Percentiles rank a stretch among this genome's conserved stretches.
Evolutionary conservation across 2,888 invertebrate genomes (phyloP).

Genomic region (Eupithecia subfuscata): DNA sequence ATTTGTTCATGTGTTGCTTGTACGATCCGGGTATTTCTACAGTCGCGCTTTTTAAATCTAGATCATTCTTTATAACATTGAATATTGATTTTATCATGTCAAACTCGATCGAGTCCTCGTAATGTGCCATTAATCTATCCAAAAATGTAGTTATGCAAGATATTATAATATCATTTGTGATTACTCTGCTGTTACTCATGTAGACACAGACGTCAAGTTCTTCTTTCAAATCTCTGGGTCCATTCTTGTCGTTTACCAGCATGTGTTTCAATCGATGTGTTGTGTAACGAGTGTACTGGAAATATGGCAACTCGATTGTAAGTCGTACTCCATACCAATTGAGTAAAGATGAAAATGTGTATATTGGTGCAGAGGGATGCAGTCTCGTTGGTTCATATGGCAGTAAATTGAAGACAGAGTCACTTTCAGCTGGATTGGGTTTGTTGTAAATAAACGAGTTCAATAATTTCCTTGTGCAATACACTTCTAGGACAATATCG

Average conservation of each 20-base stretch:
- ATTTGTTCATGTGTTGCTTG: conserved; percentile 47
- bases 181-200: conserved; percentile 16
- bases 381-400: conserved; percentile 47
- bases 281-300: conserved; percentile 48
- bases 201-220: conserved; percentile 26
- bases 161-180: neutral
- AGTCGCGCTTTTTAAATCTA: conserved; percentile 16
- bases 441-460: conserved; percentile 27
- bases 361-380: neutral
- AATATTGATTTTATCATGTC: conserved; percentile 36
- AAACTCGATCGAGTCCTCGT: conserved; percentile 14
- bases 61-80: conserved; percentile 44
- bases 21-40: conserved; percentile 44
- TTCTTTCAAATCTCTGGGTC: conserved; percentile 17
- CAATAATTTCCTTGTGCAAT: conserved; percentile 52
- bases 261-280: conserved; percentile 49
- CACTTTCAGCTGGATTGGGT: conserved; percentile 28
- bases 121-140: neutral
- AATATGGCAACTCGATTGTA: conserved; percentile 41
- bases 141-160: neutral
- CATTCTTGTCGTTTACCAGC: conserved; percentile 51
- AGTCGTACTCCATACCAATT: conserved; percentile 57
- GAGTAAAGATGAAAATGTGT: conserved; percentile 49
- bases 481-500: conserved; percentile 53
- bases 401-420: conserved; percentile 53